phyloP scores from a whole-genome alignment of 2,113 vertebrate genomes.

The Malurus melanocephalus region DNA sequence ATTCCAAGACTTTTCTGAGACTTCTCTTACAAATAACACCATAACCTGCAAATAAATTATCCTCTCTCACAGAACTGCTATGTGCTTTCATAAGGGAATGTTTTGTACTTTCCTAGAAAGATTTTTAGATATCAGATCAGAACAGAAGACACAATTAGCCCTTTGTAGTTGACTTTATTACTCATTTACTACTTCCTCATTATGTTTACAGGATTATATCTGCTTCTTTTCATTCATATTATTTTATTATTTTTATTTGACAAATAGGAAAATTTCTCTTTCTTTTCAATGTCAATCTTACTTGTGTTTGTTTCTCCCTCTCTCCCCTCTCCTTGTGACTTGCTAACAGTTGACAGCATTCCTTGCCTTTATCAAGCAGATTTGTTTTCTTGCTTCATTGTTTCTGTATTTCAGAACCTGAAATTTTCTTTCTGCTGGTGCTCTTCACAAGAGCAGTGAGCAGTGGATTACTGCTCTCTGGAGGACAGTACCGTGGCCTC shows the following conservation, averaged over 20 bases:
- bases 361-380: neutral
- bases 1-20: neutral
- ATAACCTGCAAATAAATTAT: neutral
- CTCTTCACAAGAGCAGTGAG: neutral
- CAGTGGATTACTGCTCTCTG: neutral
- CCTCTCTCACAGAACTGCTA: neutral
- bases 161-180: neutral
- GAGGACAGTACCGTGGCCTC: neutral
- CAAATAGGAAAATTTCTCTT: neutral
- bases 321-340: neutral
- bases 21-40: neutral
- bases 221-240: neutral
- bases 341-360: neutral
- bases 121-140: neutral
- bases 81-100: neutral
- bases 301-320: neutral
- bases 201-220: neutral
- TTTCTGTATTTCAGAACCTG: neutral
- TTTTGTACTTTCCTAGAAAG: neutral
- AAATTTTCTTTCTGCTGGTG: neutral
- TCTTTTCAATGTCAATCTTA: neutral
- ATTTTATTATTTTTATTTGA: slow-evolving; percentile 4
- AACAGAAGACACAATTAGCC: neutral
- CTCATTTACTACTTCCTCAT: neutral
- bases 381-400: neutral